Conservation (phyloP, 2,888 invertebrate species). For the Tetropium fuscum region DNA sequence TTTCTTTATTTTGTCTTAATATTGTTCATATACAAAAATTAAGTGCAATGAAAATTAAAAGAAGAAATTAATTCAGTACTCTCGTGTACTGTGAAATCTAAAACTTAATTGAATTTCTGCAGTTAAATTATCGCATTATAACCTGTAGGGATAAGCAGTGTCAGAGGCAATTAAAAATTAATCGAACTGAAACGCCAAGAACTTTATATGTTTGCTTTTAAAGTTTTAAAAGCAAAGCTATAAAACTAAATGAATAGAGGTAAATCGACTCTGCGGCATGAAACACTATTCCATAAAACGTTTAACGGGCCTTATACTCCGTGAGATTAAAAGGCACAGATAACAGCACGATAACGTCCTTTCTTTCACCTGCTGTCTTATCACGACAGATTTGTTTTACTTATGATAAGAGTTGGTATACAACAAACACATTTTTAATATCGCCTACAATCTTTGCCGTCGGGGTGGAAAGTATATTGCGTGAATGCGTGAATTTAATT, state of each 20-base stretch:
- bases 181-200: slow-evolving; percentile 16
- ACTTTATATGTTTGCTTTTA: slow-evolving; percentile 5
- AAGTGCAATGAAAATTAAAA: too few relatives aligned
- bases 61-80: too few relatives aligned
- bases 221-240: neutral
- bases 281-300: slow-evolving; percentile 8
- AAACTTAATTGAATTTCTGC: too few relatives aligned
- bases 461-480: slow-evolving; percentile 1
- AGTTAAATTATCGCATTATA: too few relatives aligned
- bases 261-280: neutral
- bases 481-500: slow-evolving; percentile 13
- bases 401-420: slow-evolving; percentile 7
- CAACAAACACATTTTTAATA: slow-evolving; percentile 18
- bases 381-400: slow-evolving; percentile 20
- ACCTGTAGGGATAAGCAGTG: too few relatives aligned
- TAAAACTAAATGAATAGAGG: neutral
- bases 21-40: too few relatives aligned
- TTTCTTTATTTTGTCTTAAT: too few relatives aligned
- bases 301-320: slow-evolving; percentile 11
- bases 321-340: slow-evolving; percentile 6
- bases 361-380: slow-evolving; percentile 23
- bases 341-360: slow-evolving; percentile 15
- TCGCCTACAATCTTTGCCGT: neutral
- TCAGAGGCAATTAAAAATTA: slow-evolving; percentile 28
- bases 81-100: too few relatives aligned